These are phyloP conservation scores for Galeruca laticollis DNA, from an alignment of 2,888 invertebrate genomes.

Conservation along the genomic window DNA sequence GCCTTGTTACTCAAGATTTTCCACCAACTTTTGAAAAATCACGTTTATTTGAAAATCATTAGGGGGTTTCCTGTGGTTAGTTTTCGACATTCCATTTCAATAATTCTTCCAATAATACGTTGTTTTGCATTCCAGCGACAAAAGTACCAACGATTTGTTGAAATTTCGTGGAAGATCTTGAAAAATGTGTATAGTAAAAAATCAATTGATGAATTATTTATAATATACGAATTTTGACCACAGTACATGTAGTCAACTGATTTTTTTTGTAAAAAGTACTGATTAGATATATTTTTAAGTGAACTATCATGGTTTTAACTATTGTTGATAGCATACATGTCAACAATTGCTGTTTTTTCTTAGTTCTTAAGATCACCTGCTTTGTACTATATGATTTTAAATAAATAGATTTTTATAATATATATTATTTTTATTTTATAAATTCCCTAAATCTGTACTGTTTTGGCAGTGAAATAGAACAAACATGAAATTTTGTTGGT, in stretches of 20 bases:
- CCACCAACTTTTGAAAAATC: constrained; percentile 3
- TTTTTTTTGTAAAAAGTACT: constrained; percentile 65
- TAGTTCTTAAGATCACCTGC: constrained; percentile 52
- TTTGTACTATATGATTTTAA: constrained; percentile 61
- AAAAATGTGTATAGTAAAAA: constrained; percentile 47
- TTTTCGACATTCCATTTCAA: not conserved
- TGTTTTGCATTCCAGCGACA: not conserved
- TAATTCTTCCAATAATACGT: not conserved
- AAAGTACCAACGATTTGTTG: constrained; percentile 2
- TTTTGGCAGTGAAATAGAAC: too few species aligned
- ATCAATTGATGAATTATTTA: constrained; percentile 49
- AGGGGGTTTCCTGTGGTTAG: too few species aligned
- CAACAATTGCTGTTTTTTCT: constrained; percentile 45
- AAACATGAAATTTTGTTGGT: too few species aligned
- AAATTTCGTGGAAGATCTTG: constrained; percentile 13
- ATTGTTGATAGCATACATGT: constrained; percentile 42
- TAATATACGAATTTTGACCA: constrained; percentile 47
- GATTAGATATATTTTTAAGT: constrained; percentile 58
- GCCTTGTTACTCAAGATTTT: constrained; percentile 16
- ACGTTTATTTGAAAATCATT: not conserved
- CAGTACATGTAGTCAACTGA: constrained; percentile 47
- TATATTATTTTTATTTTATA: not conserved
- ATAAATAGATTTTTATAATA: constrained; percentile 49
- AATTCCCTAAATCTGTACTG: not conserved
- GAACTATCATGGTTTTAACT: constrained; percentile 46